Conservation (phyloP, 2,113 vertebrate species). For the Seriola dumerili region DNA sequence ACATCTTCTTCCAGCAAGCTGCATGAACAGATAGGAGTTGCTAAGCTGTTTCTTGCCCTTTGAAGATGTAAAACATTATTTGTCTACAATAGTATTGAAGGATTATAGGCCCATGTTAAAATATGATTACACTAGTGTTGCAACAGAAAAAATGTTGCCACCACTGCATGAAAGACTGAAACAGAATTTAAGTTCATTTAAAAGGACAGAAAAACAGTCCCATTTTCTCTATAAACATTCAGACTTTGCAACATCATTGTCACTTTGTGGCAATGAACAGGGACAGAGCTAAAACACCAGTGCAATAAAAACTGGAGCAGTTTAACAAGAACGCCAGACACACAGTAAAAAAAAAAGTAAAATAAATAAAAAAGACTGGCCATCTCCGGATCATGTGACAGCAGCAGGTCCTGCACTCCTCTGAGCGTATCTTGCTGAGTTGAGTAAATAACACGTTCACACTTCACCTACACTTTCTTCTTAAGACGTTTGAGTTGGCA, state of each 20-base stretch:
- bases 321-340: background rate
- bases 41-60: background rate
- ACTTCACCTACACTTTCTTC: conserved; percentile 30
- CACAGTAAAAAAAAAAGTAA: background rate
- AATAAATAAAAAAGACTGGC: background rate
- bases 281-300: no score
- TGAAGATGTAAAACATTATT: background rate
- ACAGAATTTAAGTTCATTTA: no score
- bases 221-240: no score
- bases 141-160: background rate
- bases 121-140: background rate
- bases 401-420: conserved; percentile 43
- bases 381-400: conserved; percentile 33
- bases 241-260: no score
- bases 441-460: conserved; percentile 65
- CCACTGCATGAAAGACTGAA: no score
- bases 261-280: no score
- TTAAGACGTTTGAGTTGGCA: conserved; percentile 7
- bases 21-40: background rate
- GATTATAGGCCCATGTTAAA: no score
- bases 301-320: no score
- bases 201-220: no score
- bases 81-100: no score
- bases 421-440: conserved; percentile 14
- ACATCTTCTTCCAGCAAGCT: no score